Conservation (phyloP, 2,113 vertebrate species). For the Scatophagus argus region DNA sequence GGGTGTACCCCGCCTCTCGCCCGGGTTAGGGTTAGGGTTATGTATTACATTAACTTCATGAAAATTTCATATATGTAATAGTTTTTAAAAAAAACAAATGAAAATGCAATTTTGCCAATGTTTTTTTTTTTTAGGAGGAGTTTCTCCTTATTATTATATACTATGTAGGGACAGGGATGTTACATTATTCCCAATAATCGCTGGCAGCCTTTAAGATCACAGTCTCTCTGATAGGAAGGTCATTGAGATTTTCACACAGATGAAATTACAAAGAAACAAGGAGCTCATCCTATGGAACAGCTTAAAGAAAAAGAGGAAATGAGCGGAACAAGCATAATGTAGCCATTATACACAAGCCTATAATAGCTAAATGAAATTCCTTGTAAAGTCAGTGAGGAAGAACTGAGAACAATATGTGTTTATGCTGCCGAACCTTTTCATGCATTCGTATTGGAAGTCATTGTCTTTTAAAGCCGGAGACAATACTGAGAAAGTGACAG, state of each 20-base stretch:
- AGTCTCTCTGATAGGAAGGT: slow-evolving; percentile 5
- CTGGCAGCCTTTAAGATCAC: slow-evolving; percentile 8
- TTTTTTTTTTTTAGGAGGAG: too few relatives aligned
- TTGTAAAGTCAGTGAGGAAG: slow-evolving; percentile 44
- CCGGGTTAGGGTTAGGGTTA: too few relatives aligned
- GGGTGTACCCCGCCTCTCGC: too few relatives aligned
- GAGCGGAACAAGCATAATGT: slow-evolving; percentile 18
- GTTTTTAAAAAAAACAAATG: not conserved
- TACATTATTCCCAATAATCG: slow-evolving; percentile 2
- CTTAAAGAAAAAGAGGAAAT: slow-evolving; percentile 32
- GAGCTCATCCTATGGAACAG: not conserved
- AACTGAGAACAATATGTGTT: slow-evolving; percentile 48
- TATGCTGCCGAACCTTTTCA: slow-evolving; percentile 26
- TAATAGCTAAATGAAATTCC: slow-evolving; percentile 42
- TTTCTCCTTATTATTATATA: too few relatives aligned
- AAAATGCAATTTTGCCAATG: not conserved
- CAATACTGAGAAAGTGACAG: slow-evolving; percentile 29
- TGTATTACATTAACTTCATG: not conserved
- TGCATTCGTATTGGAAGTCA: slow-evolving; percentile 2
- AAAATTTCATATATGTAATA: not conserved
- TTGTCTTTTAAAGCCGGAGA: slow-evolving; percentile 22
- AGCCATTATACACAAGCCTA: slow-evolving; percentile 26
- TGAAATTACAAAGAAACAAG: not conserved
- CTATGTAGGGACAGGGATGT: too few relatives aligned
- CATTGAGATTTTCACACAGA: not conserved